These are phyloP conservation scores for Perca fluviatilis DNA, from an alignment of 2,113 vertebrate species.

Conservation along the genomic window DNA sequence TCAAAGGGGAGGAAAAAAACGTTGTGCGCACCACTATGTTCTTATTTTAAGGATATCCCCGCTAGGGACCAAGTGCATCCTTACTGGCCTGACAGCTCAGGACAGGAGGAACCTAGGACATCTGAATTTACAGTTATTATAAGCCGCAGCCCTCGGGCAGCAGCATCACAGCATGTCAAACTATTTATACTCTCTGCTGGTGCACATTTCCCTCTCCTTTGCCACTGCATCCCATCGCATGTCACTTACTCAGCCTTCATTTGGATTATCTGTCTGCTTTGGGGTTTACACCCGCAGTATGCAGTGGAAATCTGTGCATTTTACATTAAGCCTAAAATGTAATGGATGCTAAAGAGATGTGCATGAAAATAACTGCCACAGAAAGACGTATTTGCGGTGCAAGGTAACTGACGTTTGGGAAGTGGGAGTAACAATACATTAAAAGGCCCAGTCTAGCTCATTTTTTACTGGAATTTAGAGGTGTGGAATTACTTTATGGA, in stretches of 20 bases:
- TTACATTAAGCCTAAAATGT: slow-evolving; percentile 63
- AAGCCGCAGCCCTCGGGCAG: slow-evolving; percentile 75
- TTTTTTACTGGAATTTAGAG: slow-evolving; percentile 28
- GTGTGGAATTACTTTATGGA: slow-evolving; percentile 40
- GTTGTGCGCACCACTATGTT: slow-evolving; percentile 64
- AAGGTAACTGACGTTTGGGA: slow-evolving; percentile 53
- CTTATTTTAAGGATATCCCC: slow-evolving; percentile 83
- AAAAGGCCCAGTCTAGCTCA: slow-evolving; percentile 11
- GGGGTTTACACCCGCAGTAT: slow-evolving; percentile 63
- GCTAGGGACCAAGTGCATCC: slow-evolving; percentile 76
- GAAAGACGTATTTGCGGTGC: slow-evolving; percentile 49
- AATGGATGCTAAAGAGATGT: slow-evolving; percentile 48
- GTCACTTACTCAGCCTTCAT: slow-evolving; percentile 75
- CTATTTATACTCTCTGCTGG: slow-evolving; percentile 76
- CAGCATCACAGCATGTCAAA: slow-evolving; percentile 67
- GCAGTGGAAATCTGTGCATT: slow-evolving; percentile 73
- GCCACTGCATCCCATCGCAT: slow-evolving; percentile 68
- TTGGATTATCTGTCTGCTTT: slow-evolving; percentile 73
- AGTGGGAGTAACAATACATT: slow-evolving; percentile 36
- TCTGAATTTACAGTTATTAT: slow-evolving; percentile 83
- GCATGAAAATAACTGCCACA: slow-evolving; percentile 51
- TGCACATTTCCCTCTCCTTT: slow-evolving; percentile 62
- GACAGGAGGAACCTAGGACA: slow-evolving; percentile 71
- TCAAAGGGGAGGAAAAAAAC: slow-evolving; percentile 81
- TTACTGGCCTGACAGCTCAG: slow-evolving; percentile 68